These are phyloP conservation scores for Myxocyprinus asiaticus DNA, from an alignment of 2,113 vertebrate genomes.

Conservation along the genomic window DNA sequence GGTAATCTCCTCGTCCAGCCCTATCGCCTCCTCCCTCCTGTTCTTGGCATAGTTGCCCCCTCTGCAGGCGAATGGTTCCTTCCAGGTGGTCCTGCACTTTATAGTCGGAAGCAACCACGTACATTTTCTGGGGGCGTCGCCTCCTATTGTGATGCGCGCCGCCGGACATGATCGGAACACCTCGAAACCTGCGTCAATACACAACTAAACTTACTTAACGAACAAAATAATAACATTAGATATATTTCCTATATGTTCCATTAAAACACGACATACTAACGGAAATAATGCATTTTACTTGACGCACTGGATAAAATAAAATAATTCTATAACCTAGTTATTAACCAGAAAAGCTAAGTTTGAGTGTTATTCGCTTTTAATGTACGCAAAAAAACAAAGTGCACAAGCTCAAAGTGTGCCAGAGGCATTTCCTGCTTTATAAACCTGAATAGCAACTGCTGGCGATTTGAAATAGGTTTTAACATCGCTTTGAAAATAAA, in stretches of 20 bases:
- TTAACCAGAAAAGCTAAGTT: background rate
- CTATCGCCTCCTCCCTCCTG: constrained; percentile 58
- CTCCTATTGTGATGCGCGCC: constrained; percentile 58
- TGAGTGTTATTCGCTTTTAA: background rate
- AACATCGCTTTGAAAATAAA: background rate
- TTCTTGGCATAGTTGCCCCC: constrained; percentile 72
- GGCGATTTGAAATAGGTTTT: background rate
- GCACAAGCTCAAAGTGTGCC: constrained; percentile 2
- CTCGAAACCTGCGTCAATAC: background rate
- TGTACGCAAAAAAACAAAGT: background rate
- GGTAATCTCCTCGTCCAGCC: constrained; percentile 48
- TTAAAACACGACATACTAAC: background rate
- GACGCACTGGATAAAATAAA: too few relatives aligned
- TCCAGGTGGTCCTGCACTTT: constrained; percentile 72
- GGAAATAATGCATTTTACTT: too few relatives aligned
- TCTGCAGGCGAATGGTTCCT: constrained; percentile 67
- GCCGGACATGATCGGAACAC: constrained; percentile 63
- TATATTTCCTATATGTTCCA: background rate
- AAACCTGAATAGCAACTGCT: background rate
- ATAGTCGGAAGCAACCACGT: constrained; percentile 66
- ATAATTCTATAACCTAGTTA: background rate
- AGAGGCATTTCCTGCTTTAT: background rate
- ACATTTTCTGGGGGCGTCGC: constrained; percentile 65
- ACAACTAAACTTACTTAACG: background rate
- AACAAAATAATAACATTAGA: background rate